Evolutionary conservation across 1,140 invertebrate species (phyloP).

Genomic region (Batillaria attramentaria): DNA sequence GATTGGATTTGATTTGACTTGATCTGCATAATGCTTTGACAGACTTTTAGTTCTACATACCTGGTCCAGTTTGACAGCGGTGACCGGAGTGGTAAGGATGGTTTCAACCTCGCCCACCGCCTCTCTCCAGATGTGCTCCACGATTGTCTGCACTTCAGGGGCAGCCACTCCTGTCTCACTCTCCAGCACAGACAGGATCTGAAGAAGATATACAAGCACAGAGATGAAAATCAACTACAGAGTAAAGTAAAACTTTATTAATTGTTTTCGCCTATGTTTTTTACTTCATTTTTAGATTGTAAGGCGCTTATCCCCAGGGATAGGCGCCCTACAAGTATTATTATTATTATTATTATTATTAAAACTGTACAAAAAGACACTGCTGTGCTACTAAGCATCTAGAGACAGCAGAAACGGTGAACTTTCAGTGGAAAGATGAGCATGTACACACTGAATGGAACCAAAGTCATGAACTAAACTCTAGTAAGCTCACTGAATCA

Average conservation of each 20-base stretch:
- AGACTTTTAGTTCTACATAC: constrained; percentile 36
- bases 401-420: too few relatives aligned
- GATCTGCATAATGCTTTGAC: not conserved
- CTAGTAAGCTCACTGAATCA: too few relatives aligned
- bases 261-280: not conserved
- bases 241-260: not conserved
- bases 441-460: too few relatives aligned
- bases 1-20: too few relatives aligned
- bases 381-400: too few relatives aligned
- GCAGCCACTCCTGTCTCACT: constrained; percentile 19
- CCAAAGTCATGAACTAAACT: too few relatives aligned
- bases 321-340: too few relatives aligned
- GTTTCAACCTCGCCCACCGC: constrained; percentile 61
- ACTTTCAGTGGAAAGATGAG: too few relatives aligned
- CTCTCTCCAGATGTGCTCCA: constrained; percentile 68
- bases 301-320: too few relatives aligned
- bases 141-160: constrained; percentile 50
- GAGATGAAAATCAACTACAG: not conserved
- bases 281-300: not conserved
- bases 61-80: constrained; percentile 60
- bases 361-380: too few relatives aligned
- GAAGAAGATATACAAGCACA: not conserved
- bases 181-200: constrained; percentile 29
- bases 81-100: constrained; percentile 49
- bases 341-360: too few relatives aligned